Conservation (phyloP, 2,797 vertebrate species). For the Spinus pinus region DNA sequence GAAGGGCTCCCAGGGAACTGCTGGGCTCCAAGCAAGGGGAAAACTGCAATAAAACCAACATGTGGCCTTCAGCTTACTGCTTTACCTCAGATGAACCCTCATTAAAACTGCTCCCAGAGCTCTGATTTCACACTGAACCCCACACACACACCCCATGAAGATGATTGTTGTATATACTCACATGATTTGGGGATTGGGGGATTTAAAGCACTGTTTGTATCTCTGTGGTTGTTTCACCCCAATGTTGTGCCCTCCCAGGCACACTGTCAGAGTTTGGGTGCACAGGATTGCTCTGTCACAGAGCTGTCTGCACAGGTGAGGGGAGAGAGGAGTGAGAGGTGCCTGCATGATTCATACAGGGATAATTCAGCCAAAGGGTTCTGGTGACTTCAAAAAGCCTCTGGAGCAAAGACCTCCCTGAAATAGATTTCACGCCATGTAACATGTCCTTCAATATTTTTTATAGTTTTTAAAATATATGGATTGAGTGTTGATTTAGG, state of each 20-base stretch:
- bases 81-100: conserved; percentile 66
- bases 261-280: fast-evolving
- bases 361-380: background rate
- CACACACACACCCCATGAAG: background rate
- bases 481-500: conserved; percentile 6
- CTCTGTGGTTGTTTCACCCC: background rate
- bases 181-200: background rate
- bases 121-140: background rate
- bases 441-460: background rate
- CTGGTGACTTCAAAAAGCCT: background rate
- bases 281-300: background rate
- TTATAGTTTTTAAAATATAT: conserved; percentile 22
- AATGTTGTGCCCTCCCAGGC: background rate
- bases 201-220: background rate
- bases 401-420: background rate
- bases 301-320: background rate
- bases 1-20: conserved; percentile 32
- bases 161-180: background rate
- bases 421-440: background rate
- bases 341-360: background rate
- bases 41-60: conserved; percentile 63
- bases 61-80: conserved; percentile 64
- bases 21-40: conserved; percentile 2
- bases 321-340: background rate
- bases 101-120: conserved; percentile 35